Evolutionary conservation across 2,113 vertebrate species (phyloP).

Genomic region (Mionectes macconnelli): DNA sequence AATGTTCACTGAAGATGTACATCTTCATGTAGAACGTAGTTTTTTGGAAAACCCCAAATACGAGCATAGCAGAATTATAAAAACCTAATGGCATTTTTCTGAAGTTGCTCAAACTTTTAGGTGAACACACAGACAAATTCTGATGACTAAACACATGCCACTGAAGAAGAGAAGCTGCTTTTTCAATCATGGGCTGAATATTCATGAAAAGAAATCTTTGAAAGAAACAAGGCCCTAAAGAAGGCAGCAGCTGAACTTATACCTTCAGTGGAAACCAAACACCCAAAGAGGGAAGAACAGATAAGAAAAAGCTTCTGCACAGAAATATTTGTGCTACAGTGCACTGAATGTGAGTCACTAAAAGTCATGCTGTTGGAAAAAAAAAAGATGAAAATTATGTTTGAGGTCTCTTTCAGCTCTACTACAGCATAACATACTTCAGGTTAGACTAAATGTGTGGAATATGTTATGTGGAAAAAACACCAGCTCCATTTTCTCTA

Average conservation of each 20-base stretch:
- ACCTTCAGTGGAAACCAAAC: neutral
- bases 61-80: neutral
- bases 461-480: neutral
- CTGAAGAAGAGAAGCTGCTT: neutral
- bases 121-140: neutral
- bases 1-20: neutral
- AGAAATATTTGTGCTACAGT: neutral
- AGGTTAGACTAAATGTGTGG: neutral
- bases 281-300: neutral
- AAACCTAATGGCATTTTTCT: neutral
- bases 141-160: neutral
- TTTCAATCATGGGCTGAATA: neutral
- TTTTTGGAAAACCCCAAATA: neutral
- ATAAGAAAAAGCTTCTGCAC: neutral
- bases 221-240: neutral
- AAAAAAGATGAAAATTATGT: neutral
- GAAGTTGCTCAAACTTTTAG: neutral
- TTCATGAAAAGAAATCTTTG: neutral
- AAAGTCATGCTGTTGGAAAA: neutral
- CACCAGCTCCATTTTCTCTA: neutral
- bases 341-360: neutral
- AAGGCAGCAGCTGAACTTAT: neutral
- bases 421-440: neutral
- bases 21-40: neutral
- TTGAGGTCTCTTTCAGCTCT: neutral